A percentile compares a stretch with the other conserved stretches of the same genome.
Conservation (phyloP, 2,797 vertebrate species). For the Pagetopsis macropterus region DNA sequence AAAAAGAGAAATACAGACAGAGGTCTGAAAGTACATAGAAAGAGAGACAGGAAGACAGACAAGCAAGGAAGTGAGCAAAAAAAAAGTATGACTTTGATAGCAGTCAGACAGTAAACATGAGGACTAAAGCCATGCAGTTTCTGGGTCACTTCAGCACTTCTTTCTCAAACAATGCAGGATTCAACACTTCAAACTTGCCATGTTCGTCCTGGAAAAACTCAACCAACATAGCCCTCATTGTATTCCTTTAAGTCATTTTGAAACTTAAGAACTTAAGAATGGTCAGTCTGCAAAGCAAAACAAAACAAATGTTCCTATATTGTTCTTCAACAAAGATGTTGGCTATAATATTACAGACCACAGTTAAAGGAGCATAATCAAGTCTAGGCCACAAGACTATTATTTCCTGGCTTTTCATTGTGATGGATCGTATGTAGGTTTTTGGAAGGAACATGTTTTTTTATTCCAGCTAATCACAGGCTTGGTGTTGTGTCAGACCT, state of each 20-base stretch:
- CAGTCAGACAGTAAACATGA: slow-evolving; percentile 31
- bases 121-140: slow-evolving; percentile 16
- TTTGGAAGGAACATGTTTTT: slow-evolving; percentile 42
- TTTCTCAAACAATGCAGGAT: slow-evolving; percentile 26
- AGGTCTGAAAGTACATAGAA: background rate
- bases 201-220: slow-evolving; percentile 6
- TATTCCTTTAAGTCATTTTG: slow-evolving; percentile 15
- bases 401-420: slow-evolving; percentile 37
- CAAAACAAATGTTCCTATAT: slow-evolving; percentile 9
- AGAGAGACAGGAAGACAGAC: background rate
- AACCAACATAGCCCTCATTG: background rate
- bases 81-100: slow-evolving; percentile 12
- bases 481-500: slow-evolving; percentile 27
- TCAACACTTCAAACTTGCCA: background rate
- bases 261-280: slow-evolving; percentile 3
- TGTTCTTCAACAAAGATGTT: slow-evolving; percentile 27
- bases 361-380: slow-evolving; percentile 22
- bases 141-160: slow-evolving; percentile 28
- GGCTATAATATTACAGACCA: slow-evolving; percentile 17
- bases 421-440: slow-evolving; percentile 42
- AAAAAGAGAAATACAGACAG: background rate
- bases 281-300: slow-evolving; percentile 17
- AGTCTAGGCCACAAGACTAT: slow-evolving; percentile 29
- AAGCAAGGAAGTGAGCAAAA: slow-evolving; percentile 5
- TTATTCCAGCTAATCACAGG: slow-evolving; percentile 50